Conservation (phyloP, 2,888 invertebrate species). For the Lasioglossum leucozonium region DNA sequence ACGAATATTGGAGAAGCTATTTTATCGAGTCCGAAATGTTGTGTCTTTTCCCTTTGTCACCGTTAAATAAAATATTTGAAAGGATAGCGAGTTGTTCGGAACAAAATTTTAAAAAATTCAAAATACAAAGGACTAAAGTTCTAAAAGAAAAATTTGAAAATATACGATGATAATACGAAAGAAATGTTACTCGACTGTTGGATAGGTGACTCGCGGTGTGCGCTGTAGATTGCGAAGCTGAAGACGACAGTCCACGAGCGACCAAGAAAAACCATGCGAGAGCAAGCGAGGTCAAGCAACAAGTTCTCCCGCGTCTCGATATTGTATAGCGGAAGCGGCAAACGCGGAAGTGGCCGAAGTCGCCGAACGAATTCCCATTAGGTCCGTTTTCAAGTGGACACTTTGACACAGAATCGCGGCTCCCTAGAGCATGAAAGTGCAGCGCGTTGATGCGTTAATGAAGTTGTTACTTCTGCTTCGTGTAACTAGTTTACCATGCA, state of each 20-base stretch:
- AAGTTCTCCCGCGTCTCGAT: neutral
- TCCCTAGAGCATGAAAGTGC: slow-evolving; percentile 23
- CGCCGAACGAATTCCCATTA: neutral
- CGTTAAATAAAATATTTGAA: too few relatives aligned
- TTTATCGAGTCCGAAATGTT: neutral
- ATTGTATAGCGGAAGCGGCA: too few relatives aligned
- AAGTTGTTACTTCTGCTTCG: slow-evolving; percentile 68
- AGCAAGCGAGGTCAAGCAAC: slow-evolving; percentile 1
- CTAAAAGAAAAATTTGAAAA: too few relatives aligned
- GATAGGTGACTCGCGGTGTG: too few relatives aligned
- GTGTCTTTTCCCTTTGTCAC: too few relatives aligned
- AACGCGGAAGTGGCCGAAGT: neutral
- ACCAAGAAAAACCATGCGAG: neutral
- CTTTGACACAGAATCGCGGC: slow-evolving; percentile 3
- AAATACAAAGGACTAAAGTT: too few relatives aligned
- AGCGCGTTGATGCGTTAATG: slow-evolving; percentile 69
- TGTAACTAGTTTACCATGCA: slow-evolving; percentile 63
- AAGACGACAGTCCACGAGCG: neutral
- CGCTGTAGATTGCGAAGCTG: neutral
- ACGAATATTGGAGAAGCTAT: neutral
- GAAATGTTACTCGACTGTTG: too few relatives aligned
- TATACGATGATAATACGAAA: too few relatives aligned
- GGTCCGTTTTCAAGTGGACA: slow-evolving; percentile 1
- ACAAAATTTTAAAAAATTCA: too few relatives aligned
- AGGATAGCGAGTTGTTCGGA: too few relatives aligned